Evolutionary conservation across 2,113 vertebrate species (phyloP).

Genomic region (Lota lota): DNA sequence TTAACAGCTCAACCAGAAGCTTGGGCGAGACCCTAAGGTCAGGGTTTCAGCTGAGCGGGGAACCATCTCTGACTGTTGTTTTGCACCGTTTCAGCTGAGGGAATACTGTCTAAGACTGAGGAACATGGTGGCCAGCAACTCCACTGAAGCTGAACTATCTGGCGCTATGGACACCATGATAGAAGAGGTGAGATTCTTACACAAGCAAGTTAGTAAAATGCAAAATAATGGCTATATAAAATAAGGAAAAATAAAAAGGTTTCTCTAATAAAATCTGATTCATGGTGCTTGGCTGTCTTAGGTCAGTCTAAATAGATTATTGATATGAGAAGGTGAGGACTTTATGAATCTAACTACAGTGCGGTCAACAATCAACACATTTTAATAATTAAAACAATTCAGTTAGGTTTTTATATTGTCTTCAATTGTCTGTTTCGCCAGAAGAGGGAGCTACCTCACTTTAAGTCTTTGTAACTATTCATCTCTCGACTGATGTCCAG

Average conservation of each 20-base stretch:
- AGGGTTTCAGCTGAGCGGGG: background rate
- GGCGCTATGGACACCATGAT: conserved; percentile 87
- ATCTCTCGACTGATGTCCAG: too few relatives aligned
- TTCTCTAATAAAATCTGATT: background rate
- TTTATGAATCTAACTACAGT: background rate
- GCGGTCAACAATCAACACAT: background rate
- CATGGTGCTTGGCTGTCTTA: background rate
- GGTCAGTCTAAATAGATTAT: background rate
- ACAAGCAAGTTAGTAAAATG: background rate
- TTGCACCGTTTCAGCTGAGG: conserved; percentile 79
- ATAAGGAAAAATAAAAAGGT: background rate
- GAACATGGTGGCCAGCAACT: conserved; percentile 85
- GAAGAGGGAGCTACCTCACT: conserved; percentile 57
- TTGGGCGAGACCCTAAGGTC: background rate
- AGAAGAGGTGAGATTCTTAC: conserved; percentile 86
- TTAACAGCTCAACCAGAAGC: background rate
- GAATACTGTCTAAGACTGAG: conserved; percentile 91
- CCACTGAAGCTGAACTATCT: conserved; percentile 80
- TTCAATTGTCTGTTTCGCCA: conserved; percentile 40
- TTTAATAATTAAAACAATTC: background rate
- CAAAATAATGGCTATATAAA: background rate
- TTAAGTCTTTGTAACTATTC: background rate
- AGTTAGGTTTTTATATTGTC: background rate
- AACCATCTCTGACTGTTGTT: background rate
- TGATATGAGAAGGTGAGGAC: background rate